Conservation (phyloP, 2,888 invertebrate species). For the Pherbina coryleti region DNA sequence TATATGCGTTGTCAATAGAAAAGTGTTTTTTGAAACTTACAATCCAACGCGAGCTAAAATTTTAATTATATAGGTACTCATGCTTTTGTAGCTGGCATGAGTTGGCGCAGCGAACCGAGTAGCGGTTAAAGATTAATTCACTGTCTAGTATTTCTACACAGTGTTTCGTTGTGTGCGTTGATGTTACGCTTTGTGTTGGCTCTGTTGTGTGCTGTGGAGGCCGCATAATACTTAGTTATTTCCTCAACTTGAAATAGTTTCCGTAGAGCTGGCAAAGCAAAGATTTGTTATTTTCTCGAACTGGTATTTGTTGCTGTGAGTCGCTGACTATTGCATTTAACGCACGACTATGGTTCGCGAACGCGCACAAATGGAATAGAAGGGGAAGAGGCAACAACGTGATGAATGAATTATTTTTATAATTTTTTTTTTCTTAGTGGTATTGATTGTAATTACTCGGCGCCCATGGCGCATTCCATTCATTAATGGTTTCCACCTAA, state of each 20-base stretch:
- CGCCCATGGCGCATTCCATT: constrained; percentile 23
- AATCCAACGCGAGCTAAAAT: background rate
- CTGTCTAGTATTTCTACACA: background rate
- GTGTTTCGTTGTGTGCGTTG: background rate
- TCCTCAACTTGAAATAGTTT: constrained; percentile 19
- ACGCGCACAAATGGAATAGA: background rate
- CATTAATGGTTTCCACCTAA: constrained; percentile 13
- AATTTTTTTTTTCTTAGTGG: background rate
- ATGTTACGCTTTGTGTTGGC: background rate
- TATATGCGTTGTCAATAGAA: background rate
- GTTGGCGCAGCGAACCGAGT: background rate
- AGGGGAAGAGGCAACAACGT: background rate
- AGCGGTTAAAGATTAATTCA: constrained; percentile 8
- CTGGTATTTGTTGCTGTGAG: constrained; percentile 1
- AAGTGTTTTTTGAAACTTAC: background rate
- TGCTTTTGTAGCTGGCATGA: background rate
- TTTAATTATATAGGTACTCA: background rate
- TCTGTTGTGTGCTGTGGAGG: background rate
- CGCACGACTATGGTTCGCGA: background rate
- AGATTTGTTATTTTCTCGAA: background rate
- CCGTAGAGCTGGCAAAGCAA: background rate
- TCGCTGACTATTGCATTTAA: background rate
- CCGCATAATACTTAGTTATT: background rate
- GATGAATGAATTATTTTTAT: constrained; percentile 26
- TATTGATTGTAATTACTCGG: constrained; percentile 6